Base-by-base conservation (phyloP, 1,140 invertebrate species). In the Popillia japonica region DNA sequence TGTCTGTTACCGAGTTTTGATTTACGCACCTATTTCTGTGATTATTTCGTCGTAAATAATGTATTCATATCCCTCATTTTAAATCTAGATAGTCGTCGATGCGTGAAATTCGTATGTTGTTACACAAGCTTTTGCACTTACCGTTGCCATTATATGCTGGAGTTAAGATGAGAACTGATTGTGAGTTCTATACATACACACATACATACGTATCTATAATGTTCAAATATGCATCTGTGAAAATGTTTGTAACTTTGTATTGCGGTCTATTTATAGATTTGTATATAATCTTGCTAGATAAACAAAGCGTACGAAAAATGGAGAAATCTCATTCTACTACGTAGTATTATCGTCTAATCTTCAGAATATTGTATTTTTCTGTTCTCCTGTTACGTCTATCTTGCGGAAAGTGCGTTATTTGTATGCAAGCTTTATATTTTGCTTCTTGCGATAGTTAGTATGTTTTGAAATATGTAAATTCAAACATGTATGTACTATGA, bases 1-100 rank as follows among this genome's bases (percentile, higher is more conserved):
- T 68, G 27, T 22, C 61, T 3, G 27, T 34, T 68, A 11, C 17
- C 6, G 8, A 68, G 6, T 68, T 68, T 68, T 68, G 61, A 68
- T 68, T 68, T 68, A 68, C 61, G 61, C 61, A 10, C 11, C 27
- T 14, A 68, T 68, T 68, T 68, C 61, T 10, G 61, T 27, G 61
- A 68, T 68, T 68, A 68, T 68, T 68, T 68, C 9, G 61, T 14
- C 61, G 61, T 68, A 68, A 68, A 68, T 68, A 68, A 68, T 20
- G 20, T 68, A 68, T 34, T 10, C 17, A 68, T 27, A 68, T 22
- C 6, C 27, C 61, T 17, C 9, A 68, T 7, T 68, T 68, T 27
- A 22, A 27, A 68, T 68, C 61, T 68, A 68, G 61, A 68, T 68
- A 14, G 22, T 2, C 27, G 27, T 14, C 22, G 61, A 22, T 68